These are phyloP conservation scores for Pseudorhombus dupliciocellatus DNA, from an alignment of 2,113 vertebrate species.

Conservation along the genomic window DNA sequence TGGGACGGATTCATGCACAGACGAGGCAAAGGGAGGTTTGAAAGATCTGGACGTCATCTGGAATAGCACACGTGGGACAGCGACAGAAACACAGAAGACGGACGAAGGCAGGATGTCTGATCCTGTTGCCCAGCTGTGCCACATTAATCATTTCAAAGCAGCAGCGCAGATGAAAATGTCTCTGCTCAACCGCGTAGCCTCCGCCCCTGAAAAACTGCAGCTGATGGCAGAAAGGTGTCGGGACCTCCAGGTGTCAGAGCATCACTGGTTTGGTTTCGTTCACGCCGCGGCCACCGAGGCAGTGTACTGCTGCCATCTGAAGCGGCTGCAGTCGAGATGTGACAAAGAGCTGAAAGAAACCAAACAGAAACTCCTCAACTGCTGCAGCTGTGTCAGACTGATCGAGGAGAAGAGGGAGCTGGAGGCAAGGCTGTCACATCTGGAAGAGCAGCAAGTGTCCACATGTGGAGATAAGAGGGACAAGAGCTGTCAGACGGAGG, in stretches of 20 bases:
- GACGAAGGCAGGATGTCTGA: background rate
- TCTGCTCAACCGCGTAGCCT: slow-evolving; percentile 41
- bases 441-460: accelerated
- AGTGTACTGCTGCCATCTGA: slow-evolving; percentile 36
- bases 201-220: slow-evolving; percentile 35
- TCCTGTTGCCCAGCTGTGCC: background rate
- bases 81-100: background rate
- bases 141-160: slow-evolving; percentile 30
- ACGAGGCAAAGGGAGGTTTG: slow-evolving; percentile 3
- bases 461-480: background rate
- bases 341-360: slow-evolving; percentile 3
- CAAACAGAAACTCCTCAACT: slow-evolving; percentile 18
- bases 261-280: background rate
- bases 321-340: slow-evolving; percentile 5
- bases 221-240: slow-evolving; percentile 23
- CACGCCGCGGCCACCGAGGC: slow-evolving; percentile 60
- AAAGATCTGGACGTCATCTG: slow-evolving; percentile 9
- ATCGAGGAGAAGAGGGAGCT: slow-evolving; percentile 33
- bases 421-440: background rate
- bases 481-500: slow-evolving; percentile 28
- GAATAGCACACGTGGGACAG: slow-evolving; percentile 25
- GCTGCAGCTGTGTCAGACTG: slow-evolving; percentile 24
- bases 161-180: slow-evolving; percentile 47
- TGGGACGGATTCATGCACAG: slow-evolving; percentile 4
- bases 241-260: slow-evolving; percentile 1